Conservation (phyloP, 2,113 vertebrate species). For the Bostrychus sinensis region DNA sequence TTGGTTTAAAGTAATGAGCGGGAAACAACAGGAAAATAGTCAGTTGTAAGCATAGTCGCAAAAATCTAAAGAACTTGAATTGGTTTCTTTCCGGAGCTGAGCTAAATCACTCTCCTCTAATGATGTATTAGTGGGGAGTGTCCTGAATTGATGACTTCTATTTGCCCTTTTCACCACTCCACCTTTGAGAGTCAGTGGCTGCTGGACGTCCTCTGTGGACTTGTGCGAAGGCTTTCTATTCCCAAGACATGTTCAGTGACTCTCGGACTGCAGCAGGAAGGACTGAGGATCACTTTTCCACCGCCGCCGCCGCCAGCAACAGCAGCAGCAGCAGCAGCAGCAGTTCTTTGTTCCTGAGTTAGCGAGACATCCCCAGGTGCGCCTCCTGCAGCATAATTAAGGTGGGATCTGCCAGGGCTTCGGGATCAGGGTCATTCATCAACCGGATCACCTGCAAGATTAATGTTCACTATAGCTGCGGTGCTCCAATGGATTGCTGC, state of each 20-base stretch:
- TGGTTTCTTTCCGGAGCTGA: conserved; percentile 48
- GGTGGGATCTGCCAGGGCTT: conserved; percentile 78
- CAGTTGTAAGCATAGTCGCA: not conserved
- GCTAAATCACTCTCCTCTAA: conserved; percentile 52
- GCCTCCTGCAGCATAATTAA: conserved; percentile 82
- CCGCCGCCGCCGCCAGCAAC: no score
- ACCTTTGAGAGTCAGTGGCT: conserved; percentile 40
- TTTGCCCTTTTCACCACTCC: conserved; percentile 59
- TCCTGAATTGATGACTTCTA: conserved; percentile 60
- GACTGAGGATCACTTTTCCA: conserved; percentile 39
- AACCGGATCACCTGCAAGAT: conserved; percentile 80
- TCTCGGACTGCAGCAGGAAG: conserved; percentile 31
- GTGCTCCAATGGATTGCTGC: conserved; percentile 82
- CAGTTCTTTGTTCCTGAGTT: conserved; percentile 63
- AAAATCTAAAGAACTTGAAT: conserved; percentile 30
- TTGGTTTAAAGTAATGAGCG: no score
- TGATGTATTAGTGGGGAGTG: conserved; percentile 45
- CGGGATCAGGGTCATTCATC: conserved; percentile 79
- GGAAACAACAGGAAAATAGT: not conserved
- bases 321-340: no score
- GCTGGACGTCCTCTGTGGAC: conserved; percentile 46
- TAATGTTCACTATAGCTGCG: conserved; percentile 76
- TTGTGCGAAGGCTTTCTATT: conserved; percentile 30
- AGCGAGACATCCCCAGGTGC: conserved; percentile 72
- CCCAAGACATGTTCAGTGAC: conserved; percentile 16